A percentile compares a stretch with the other conserved stretches of the same genome.
phyloP scores from a whole-genome alignment of 30 jellyfish, hydroid and myxozoan genomes.

The Aurelia sp. region DNA sequence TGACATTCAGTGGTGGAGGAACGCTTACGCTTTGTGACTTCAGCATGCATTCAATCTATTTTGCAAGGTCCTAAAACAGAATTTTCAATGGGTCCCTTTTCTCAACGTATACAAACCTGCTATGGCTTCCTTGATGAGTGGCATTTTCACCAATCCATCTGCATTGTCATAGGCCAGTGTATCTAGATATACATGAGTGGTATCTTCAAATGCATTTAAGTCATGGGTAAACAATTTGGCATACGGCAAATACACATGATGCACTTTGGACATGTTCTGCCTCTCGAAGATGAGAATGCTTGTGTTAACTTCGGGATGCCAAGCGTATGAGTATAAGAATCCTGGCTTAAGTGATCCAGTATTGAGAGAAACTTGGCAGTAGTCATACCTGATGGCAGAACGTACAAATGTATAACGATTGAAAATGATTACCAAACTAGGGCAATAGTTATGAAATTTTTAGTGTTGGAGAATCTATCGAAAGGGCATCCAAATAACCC shows the following conservation, averaged over 20 bases:
- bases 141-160: constrained; percentile 36
- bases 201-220: constrained; percentile 58
- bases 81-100: too few relatives aligned
- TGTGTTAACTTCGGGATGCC: constrained; percentile 71
- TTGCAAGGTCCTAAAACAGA: too few relatives aligned
- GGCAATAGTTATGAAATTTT: too few relatives aligned
- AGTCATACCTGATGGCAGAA: constrained; percentile 12
- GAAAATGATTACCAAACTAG: too few relatives aligned
- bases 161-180: constrained; percentile 58
- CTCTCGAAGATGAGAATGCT: constrained; percentile 69
- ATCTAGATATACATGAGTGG: constrained; percentile 59
- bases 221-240: constrained; percentile 66
- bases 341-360: constrained; percentile 34
- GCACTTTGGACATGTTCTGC: constrained; percentile 42
- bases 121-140: constrained; percentile 15
- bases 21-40: too few relatives aligned
- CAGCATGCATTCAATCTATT: too few relatives aligned
- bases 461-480: too few relatives aligned
- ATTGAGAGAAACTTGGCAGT: constrained; percentile 40
- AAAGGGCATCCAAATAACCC: too few relatives aligned
- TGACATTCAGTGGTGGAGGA: too few relatives aligned
- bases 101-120: background rate
- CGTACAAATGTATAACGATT: too few relatives aligned
- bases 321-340: constrained; percentile 23
- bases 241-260: constrained; percentile 57